Base-by-base conservation (phyloP, 2,888 invertebrate genomes). In the Drosophila gaucha region DNA sequence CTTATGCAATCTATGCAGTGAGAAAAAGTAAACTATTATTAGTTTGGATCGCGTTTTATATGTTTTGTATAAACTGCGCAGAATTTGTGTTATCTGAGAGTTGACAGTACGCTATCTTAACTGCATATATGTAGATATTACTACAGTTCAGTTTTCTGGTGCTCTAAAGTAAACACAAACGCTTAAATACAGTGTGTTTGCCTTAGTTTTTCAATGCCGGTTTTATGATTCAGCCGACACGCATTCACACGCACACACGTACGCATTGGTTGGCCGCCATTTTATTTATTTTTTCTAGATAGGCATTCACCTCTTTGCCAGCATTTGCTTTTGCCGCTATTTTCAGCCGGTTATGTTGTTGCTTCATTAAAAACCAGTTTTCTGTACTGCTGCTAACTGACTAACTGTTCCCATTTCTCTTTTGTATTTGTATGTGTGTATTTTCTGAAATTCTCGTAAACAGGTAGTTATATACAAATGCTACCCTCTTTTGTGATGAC, bases 211-310 rank as follows among this genome's bases (percentile, higher is more conserved):
- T 49, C 28, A 14, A 9, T 39, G 59, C 80, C 79, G 85, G 84
- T 64, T 60, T 57, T 69, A 62, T 74, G 68, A 72, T 24, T 78
- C 72, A 73, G 64, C 50, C 43, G 33, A 28, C 50, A 52, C 49
- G 49, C 63, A 54, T 47, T 67, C 43, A 43, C 44, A 54, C 31
- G n/a, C 30, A 30, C 20, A 12, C 33, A 43, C 26, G 10, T 8
- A 35, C 49, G 14, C 12, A 20, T 44, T 30, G 26, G 16, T 30
- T 52, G 57, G 62, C 54, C 76, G 80, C 80, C 80, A 80, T 80
- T 50, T 80, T 80, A 80, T 80, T 50, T 80, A 85, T 63, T 44
- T 66, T 69, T 74, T 65, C 12, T 58, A 65, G 31, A 70, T 65
- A 74, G 73, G 47, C 75, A 73, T 74, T 73, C 64, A 74, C 70